Evolutionary conservation across 2,113 vertebrate genomes (phyloP).

Genomic region (Entelurus aequoreus): DNA sequence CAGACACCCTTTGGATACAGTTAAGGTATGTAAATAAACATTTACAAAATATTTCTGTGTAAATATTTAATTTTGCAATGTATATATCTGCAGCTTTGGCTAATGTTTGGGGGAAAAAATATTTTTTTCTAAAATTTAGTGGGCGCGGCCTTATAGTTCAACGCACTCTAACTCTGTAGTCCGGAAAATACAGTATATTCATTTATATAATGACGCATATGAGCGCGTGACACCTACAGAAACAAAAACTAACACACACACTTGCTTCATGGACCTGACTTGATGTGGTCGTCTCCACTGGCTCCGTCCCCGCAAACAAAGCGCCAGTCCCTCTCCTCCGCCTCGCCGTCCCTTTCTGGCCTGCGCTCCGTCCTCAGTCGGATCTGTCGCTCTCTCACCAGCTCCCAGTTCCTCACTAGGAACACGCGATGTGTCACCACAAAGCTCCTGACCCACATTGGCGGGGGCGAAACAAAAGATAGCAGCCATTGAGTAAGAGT

Average conservation of each 20-base stretch:
- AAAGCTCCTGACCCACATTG: constrained; percentile 76
- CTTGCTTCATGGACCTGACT: constrained; percentile 75
- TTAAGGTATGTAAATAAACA: too few species aligned
- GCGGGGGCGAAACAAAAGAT: background rate
- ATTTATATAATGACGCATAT: constrained; percentile 13
- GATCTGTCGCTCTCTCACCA: constrained; percentile 86
- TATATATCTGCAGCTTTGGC: too few species aligned
- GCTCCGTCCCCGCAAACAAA: constrained; percentile 39
- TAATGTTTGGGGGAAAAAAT: too few species aligned
- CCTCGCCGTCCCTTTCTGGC: constrained; percentile 41
- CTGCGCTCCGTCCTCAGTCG: constrained; percentile 76
- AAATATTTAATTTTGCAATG: too few species aligned
- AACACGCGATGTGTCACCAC: constrained; percentile 90
- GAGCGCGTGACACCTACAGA: constrained; percentile 55
- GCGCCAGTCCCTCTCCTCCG: constrained; percentile 37
- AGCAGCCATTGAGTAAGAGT: constrained; percentile 21
- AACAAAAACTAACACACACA: constrained; percentile 75
- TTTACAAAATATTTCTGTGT: too few species aligned
- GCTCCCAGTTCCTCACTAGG: constrained; percentile 90
- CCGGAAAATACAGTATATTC: too few species aligned
- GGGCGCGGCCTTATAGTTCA: too few species aligned
- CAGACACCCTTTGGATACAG: too few species aligned
- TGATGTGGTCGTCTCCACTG: constrained; percentile 64
- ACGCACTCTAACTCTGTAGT: too few species aligned
- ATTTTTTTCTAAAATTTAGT: too few species aligned